phyloP scores from a whole-genome alignment of 2,888 invertebrate genomes.

The Nymphalis c-album region DNA sequence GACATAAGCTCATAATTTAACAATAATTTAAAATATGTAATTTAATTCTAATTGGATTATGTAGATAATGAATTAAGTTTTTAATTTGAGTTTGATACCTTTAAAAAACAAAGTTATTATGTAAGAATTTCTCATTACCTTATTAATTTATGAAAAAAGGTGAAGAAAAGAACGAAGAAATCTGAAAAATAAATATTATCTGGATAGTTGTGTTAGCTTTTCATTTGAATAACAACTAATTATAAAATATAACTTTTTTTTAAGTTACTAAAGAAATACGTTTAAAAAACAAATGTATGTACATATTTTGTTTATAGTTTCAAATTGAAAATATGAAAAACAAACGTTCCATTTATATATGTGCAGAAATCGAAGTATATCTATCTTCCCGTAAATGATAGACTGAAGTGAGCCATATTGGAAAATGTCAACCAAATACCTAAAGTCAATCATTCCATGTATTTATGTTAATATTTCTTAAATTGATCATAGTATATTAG shows the following conservation, averaged over 20 bases:
- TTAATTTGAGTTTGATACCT: not conserved
- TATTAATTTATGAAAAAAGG: conserved; percentile 32
- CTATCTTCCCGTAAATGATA: conserved; percentile 8
- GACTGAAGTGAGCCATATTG: conserved; percentile 66
- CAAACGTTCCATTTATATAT: not conserved
- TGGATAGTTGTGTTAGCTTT: not conserved
- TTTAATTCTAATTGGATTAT: too few species aligned
- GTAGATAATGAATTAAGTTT: too few species aligned
- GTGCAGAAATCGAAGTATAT: not conserved
- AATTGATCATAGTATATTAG: conserved; percentile 23
- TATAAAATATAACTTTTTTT: not conserved
- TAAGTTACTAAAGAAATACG: not conserved
- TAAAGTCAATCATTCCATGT: conserved; percentile 24
- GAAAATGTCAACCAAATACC: conserved; percentile 61
- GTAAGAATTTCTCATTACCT: conserved; percentile 28
- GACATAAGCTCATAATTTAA: not conserved
- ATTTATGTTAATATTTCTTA: conserved; percentile 25
- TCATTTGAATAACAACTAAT: not conserved
- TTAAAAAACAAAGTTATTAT: conserved; percentile 7
- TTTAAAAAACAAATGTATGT: too few species aligned
- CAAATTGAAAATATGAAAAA: not conserved
- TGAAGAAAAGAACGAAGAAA: conserved; percentile 22
- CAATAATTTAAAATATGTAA: not conserved
- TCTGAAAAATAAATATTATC: conserved; percentile 32
- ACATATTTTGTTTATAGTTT: too few species aligned